Conservation (phyloP, 2,888 invertebrate species). For the Pogonocherus hispidulus region DNA sequence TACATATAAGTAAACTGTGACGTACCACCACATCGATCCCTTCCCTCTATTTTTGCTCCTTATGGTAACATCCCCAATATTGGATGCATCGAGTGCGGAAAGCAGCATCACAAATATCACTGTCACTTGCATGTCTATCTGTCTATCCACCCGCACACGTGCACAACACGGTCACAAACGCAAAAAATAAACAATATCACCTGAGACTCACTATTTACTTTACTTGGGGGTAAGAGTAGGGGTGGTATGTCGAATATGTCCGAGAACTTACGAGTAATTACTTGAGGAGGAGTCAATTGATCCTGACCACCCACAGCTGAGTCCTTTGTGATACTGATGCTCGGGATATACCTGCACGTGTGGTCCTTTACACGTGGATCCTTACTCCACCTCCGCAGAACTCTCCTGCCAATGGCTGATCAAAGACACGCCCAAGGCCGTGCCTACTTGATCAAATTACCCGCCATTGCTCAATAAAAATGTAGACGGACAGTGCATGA, state of each 20-base stretch:
- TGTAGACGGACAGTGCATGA: conserved; percentile 37
- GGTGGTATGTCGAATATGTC: conserved; percentile 61
- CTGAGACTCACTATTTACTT: conserved; percentile 66
- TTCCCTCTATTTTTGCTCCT: conserved; percentile 80
- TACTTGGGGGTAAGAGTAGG: conserved; percentile 64
- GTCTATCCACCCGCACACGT: conserved; percentile 60
- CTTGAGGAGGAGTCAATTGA: conserved; percentile 62
- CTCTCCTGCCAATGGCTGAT: conserved; percentile 55
- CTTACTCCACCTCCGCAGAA: conserved; percentile 53
- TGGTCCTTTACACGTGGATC: conserved; percentile 65
- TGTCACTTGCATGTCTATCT: conserved; percentile 56
- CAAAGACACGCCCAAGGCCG: conserved; percentile 57
- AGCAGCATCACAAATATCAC: conserved; percentile 57
- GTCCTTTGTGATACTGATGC: conserved; percentile 64
- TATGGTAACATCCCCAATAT: conserved; percentile 59
- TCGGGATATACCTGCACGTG: conserved; percentile 61
- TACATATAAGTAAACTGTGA: conserved; percentile 30
- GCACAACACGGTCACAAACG: conserved; percentile 61
- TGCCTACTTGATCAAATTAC: conserved; percentile 54
- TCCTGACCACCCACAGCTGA: conserved; percentile 66
- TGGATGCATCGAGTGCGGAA: conserved; percentile 53
- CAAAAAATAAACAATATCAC: conserved; percentile 69
- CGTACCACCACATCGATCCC: conserved; percentile 95
- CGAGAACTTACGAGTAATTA: conserved; percentile 60
- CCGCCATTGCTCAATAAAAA: conserved; percentile 64